Evolutionary conservation across 2,797 vertebrate species (phyloP).

Genomic region (Esox masquinongy): DNA sequence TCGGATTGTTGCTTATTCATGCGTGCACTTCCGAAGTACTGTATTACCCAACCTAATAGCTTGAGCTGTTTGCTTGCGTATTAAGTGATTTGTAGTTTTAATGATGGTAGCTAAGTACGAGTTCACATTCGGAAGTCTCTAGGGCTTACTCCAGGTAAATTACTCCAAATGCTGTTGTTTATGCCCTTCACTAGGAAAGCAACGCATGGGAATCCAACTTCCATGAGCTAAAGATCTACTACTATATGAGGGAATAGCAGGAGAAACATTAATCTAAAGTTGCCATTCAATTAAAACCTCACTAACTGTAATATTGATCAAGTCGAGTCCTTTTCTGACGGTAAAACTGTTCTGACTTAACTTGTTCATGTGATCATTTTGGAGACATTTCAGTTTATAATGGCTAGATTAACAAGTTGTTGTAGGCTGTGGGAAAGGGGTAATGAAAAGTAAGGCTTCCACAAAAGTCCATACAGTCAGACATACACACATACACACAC

Average conservation of each 20-base stretch:
- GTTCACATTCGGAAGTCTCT: slow-evolving; percentile 74
- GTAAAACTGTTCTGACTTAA: background rate
- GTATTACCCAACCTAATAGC: slow-evolving; percentile 65
- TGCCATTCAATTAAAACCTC: slow-evolving; percentile 27
- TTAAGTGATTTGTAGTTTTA: slow-evolving; percentile 82
- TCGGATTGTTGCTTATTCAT: slow-evolving; percentile 74
- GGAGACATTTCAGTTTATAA: background rate
- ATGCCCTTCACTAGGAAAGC: slow-evolving; percentile 65
- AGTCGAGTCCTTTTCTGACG: background rate
- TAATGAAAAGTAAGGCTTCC: background rate
- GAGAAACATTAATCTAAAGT: slow-evolving; percentile 58
- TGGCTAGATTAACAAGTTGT: background rate
- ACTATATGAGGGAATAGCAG: slow-evolving; percentile 56
- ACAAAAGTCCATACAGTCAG: slow-evolving; percentile 11
- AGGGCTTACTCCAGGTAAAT: slow-evolving; percentile 79
- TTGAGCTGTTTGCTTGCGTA: slow-evolving; percentile 77
- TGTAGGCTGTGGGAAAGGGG: background rate
- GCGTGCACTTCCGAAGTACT: slow-evolving; percentile 64
- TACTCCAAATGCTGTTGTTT: slow-evolving; percentile 73
- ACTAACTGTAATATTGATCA: background rate
- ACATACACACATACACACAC: slow-evolving; percentile 1
- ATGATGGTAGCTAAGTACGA: slow-evolving; percentile 74
- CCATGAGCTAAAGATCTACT: slow-evolving; percentile 58
- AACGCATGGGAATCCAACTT: slow-evolving; percentile 66
- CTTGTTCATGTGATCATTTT: background rate